Percentiles rank a stretch among this genome's conserved stretches.
Evolutionary conservation across 2,888 invertebrate genomes (phyloP).

Genomic region (Chrysomela aeneicollis): DNA sequence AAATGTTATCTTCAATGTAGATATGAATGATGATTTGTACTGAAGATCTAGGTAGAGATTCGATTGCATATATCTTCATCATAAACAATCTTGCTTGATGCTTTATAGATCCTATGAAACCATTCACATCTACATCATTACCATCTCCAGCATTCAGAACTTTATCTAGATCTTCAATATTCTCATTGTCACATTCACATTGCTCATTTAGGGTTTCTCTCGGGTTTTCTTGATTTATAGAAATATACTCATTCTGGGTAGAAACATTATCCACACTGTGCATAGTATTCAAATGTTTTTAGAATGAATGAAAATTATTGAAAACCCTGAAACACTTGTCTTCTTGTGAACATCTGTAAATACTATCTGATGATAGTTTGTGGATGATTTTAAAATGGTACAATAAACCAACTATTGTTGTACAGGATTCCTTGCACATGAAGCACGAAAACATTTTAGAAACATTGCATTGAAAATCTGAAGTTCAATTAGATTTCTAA

Average conservation of each 20-base stretch:
- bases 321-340: not conserved
- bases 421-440: too few species aligned
- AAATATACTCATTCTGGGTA: too few species aligned
- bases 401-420: not conserved
- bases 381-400: slow-evolving; percentile 7
- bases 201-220: not conserved
- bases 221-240: too few species aligned
- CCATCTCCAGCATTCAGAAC: not conserved
- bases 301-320: not conserved
- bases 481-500: not conserved
- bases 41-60: slow-evolving; percentile 7
- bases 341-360: not conserved
- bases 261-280: not conserved
- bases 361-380: slow-evolving; percentile 2
- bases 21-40: not conserved
- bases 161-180: not conserved
- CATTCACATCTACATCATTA: too few species aligned
- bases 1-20: too few species aligned
- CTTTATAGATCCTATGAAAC: too few species aligned
- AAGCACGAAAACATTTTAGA: not conserved
- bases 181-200: not conserved
- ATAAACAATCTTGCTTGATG: not conserved
- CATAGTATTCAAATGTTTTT: not conserved
- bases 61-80: slow-evolving; percentile 4
- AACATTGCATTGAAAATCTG: not conserved